These are phyloP conservation scores for Drosophila imparisetae DNA, from an alignment of 2,888 invertebrate genomes.

Conservation along the genomic window DNA sequence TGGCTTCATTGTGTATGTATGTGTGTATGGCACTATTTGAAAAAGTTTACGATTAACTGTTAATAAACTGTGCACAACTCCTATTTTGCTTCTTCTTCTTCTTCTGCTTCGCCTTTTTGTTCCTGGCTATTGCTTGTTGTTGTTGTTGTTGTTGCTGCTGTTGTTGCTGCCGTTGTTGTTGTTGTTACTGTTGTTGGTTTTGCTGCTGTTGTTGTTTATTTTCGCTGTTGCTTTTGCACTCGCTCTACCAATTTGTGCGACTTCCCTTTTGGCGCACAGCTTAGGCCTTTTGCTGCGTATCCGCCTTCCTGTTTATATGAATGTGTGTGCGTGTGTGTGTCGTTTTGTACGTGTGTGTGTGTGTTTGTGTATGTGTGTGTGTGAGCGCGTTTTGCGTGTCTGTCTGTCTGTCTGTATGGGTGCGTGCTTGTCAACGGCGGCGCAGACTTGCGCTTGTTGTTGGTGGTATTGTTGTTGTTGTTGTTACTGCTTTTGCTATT, in stretches of 20 bases:
- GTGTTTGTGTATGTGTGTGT: constrained; percentile 17
- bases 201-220: constrained; percentile 6
- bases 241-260: constrained; percentile 34
- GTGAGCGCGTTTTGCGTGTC: constrained; percentile 15
- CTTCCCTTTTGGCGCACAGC: constrained; percentile 28
- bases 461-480: constrained; percentile 37
- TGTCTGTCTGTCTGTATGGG: constrained; percentile 29
- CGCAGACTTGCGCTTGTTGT: constrained; percentile 39
- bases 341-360: constrained; percentile 9
- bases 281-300: constrained; percentile 28
- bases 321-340: constrained; percentile 4
- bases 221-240: constrained; percentile 24
- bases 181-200: constrained; percentile 3
- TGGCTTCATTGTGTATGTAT: constrained; percentile 76
- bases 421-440: constrained; percentile 53
- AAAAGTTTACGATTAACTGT: constrained; percentile 29
- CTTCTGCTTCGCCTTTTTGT: constrained; percentile 1
- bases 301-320: constrained; percentile 17
- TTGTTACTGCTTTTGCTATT: constrained; percentile 55
- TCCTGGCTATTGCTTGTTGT: constrained; percentile 5
- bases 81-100: constrained; percentile 1
- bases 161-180: constrained; percentile 7
- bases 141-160: constrained; percentile 9
- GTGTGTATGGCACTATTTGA: constrained; percentile 23
- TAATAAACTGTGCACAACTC: constrained; percentile 14